A percentile compares a stretch with the other conserved stretches of the same genome.
These are phyloP conservation scores for Lathronympha strigana DNA, from an alignment of 2,888 invertebrate genomes.

Conservation along the genomic window DNA sequence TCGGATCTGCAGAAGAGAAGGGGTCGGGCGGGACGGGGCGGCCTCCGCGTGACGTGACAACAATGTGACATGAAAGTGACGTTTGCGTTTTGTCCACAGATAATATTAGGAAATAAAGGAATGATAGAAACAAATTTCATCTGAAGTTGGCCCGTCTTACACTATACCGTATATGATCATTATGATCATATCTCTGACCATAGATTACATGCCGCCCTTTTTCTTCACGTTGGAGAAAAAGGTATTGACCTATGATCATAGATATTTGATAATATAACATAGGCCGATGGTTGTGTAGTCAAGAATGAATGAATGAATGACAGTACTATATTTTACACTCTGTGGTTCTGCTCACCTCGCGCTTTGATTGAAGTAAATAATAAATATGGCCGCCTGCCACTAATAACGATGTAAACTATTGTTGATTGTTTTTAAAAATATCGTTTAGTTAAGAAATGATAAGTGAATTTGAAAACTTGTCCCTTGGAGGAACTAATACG, in stretches of 20 bases:
- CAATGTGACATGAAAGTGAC: conserved; percentile 5
- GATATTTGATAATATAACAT: no score
- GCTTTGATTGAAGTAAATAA: conserved; percentile 58
- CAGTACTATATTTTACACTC: neutral
- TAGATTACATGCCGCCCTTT: no score
- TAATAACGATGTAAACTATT: conserved; percentile 80
- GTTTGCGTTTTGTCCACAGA: conserved; percentile 15
- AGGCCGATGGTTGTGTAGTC: no score
- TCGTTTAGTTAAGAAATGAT: conserved; percentile 71
- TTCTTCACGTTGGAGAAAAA: no score
- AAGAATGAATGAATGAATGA: neutral
- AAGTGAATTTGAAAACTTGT: conserved; percentile 84
- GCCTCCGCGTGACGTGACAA: conserved; percentile 23
- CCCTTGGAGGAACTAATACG: conserved; percentile 79
- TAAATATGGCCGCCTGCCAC: conserved; percentile 79
- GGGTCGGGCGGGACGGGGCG: neutral
- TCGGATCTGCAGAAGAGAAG: conserved; percentile 1
- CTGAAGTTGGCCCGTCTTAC: no score
- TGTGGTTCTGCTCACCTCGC: neutral
- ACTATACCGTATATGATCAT: neutral
- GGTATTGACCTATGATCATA: no score
- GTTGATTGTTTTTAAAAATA: conserved; percentile 72
- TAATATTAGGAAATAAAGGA: neutral
- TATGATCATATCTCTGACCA: no score
- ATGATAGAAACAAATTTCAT: no score